Base-by-base conservation (phyloP, 2,888 invertebrate species). In the Actias luna region DNA sequence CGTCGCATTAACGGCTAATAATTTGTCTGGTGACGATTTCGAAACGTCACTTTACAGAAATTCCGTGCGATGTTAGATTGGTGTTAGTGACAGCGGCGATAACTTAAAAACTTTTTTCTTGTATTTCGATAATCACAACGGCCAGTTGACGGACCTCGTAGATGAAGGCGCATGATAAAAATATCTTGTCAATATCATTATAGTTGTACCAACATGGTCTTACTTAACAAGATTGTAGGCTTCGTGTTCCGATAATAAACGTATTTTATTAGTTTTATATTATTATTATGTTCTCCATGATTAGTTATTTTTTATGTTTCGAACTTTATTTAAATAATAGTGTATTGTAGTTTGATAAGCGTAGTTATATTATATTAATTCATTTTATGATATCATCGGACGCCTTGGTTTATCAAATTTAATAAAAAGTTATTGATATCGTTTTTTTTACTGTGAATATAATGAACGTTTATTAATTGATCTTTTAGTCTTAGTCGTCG, bases 141-240 rank as follows among this genome's bases (percentile, higher is more conserved):
- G 68, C 63, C 77, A 74, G 74, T 77, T 77, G 74, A 77, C 64
- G 73, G 68, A 69, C 65, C 63, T 72, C 72, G 65, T 66, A 82
- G 89, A 91, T 89, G 83, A 77, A 77, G 81, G 74, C 71, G 77
- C 65, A 67, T 67, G 88, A 90, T 89, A 88, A 86, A 84, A 63
- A 73, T 82, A 78, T 75, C 84, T 82, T 86, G 84, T 91, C 88
- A 85, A 88, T 87, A 87, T 87, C 85, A 87, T 87, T 88, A 88
- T 78, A 78, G 78, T 74, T 79, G 78, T 82, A 83, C 80, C 77
- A 79, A 82, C 77, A 76, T 71, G 79, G 80, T 70, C 75, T 79
- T 83, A 86, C 84, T 85, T 85, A 88, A 88, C 84, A 83, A 89
- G 87, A 88, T 88, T 85, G 85, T 85, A 76, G 79, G 80, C 76